phyloP scores from a whole-genome alignment of 2,797 vertebrate genomes.

The Synanceia verrucosa region DNA sequence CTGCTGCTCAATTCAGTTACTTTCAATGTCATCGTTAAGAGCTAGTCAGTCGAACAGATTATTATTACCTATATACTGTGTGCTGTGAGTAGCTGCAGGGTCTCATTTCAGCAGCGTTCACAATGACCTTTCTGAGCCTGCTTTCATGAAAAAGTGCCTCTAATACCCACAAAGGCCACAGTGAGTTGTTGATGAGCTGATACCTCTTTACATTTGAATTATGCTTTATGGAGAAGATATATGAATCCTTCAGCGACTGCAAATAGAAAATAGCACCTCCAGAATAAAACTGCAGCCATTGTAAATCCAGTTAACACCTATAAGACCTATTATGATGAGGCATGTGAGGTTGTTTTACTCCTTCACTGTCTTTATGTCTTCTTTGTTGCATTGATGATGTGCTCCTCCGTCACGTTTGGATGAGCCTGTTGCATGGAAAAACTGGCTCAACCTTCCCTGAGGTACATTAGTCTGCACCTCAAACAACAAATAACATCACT shows the following conservation, averaged over 20 bases:
- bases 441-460: not conserved
- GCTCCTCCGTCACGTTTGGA: too few species aligned
- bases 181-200: not conserved
- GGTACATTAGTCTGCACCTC: not conserved
- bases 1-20: too few species aligned
- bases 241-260: not conserved
- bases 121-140: not conserved
- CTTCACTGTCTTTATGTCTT: too few species aligned
- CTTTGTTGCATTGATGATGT: too few species aligned
- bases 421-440: too few species aligned
- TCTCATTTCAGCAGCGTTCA: not conserved
- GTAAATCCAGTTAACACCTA: not conserved
- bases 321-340: not conserved
- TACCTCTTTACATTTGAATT: not conserved
- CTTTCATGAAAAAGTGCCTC: not conserved
- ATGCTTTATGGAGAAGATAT: too few species aligned
- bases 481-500: too few species aligned
- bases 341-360: not conserved
- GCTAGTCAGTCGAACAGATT: too few species aligned
- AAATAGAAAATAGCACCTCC: not conserved
- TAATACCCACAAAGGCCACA: not conserved
- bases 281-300: not conserved
- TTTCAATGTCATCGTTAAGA: not conserved
- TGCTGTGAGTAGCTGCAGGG: too few species aligned
- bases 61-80: not conserved